Evolutionary conservation across 2,797 vertebrate species (phyloP), one percentile per base, ranked within the genome.

Genomic region (Sparidentex hasta): DNA sequence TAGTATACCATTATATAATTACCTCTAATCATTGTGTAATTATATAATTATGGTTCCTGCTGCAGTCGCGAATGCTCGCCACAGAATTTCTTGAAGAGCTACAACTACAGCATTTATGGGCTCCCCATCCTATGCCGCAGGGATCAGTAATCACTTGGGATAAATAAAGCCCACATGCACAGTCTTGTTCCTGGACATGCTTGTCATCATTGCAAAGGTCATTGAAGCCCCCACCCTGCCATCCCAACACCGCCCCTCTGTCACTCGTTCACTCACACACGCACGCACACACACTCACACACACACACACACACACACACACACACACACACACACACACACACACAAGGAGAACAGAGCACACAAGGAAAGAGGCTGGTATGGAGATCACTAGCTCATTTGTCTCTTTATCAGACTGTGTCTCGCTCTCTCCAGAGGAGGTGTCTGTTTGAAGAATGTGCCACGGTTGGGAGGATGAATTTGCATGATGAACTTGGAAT

Each of bases 401-500:
- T 97, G 96, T 98, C 97, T 97, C 96, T 95, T 94, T 94, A 95
- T 95, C 93, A 91, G 92, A 85, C 92, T 95, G 91, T 92, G 95
- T 97, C 91, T 93, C 90, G 82, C 88, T 86, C 91, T 91, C 91
- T 91, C 92, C 92, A 96, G 96, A 96, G 96, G 96, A 97, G 95
- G 90, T 97, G 97, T 98, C 97, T 93, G 70, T 97, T 97, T 99
- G 97, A 98, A 97, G 96, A 98, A 98, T 98, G 96, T 96, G 94
- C 93, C 92, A 95, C 93, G 93, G 94, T 95, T 94, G 94, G 92
- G 94, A 95, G 97, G 95, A 97, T 96, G 96, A 94, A 98, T 99
- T 98, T 98, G 95, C 97, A 98, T 98, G 96, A 96, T 96, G 94
- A 95, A 95, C 95, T 94, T 92, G 88, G 84, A 82, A 92, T 92